Percentiles rank a stretch among this genome's conserved stretches.
These are phyloP conservation scores for Diplazon laetatorius DNA, from an alignment of 2,888 invertebrate genomes.

Conservation along the genomic window DNA sequence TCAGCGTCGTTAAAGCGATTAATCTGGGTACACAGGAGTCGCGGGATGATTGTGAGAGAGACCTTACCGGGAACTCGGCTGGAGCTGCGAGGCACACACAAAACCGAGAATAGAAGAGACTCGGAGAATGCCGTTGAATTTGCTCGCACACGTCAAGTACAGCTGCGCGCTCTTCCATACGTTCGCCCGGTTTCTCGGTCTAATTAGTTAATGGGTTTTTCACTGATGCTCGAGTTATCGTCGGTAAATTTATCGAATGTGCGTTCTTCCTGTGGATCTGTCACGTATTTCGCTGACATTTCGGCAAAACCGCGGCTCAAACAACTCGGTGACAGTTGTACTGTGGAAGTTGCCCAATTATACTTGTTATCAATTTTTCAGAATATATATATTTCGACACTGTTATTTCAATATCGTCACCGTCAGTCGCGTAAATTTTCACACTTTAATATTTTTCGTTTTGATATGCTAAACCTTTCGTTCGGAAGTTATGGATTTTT, in stretches of 20 bases:
- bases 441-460: no score
- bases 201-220: constrained; percentile 47
- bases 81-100: no score
- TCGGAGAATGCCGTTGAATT: constrained; percentile 4
- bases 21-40: constrained; percentile 28
- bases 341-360: no score
- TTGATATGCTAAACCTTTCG: no score
- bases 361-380: no score
- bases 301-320: constrained; percentile 11
- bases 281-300: constrained; percentile 25
- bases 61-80: no score
- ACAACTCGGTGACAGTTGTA: no score
- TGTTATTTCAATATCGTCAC: no score
- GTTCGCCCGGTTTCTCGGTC: constrained; percentile 29
- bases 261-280: constrained; percentile 11
- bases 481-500: no score
- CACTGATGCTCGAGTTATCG: constrained; percentile 45
- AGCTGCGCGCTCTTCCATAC: background rate
- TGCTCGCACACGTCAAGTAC: constrained; percentile 9
- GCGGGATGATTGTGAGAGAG: no score
- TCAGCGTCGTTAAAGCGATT: constrained; percentile 30
- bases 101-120: constrained; percentile 15
- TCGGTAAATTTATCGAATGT: constrained; percentile 22
- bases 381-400: no score
- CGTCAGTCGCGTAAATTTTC: no score